Evolutionary conservation across 2,113 vertebrate genomes (phyloP), one percentile per base, ranked within the genome.

Genomic region (Alethe castanea): DNA sequence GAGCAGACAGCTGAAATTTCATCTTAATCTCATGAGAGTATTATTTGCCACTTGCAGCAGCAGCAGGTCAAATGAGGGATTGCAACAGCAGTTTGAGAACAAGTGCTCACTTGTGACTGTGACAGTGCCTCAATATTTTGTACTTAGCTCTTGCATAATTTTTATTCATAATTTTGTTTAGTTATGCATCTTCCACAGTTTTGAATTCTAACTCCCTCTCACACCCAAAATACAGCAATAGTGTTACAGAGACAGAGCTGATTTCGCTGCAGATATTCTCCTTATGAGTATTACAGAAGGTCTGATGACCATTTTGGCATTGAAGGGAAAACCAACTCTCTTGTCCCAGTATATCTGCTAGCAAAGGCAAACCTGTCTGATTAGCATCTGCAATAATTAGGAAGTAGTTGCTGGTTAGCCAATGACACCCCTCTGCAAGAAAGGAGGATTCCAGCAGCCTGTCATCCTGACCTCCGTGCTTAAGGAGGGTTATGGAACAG

Each of bases 1-100:
- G 19, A 73, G 33, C 67, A 88, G 79, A 66, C 18, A 81, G 77
- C 26, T 74, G 73, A 94, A 72, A 87, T 84, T 81, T 86, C 64
- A 60, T 77, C 47, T 92, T 88, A 73, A 86, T 74, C 56, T 83
- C 62, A 15, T 64, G 67, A 71, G 60, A 24, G 26, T 69, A 94
- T 86, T 73, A 83, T 57, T 56, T 14, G 26, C 45, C 38, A 13
- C 45, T 80, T 54, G 53, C 18, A 42, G 80, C 42, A 84, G 77
- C 71, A 80, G 16, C 23, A 16, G 67, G 31, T 79, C 29, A 38
- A 80, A 85, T 0, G 2, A 82, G 7, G 17, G 16, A 5, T 42
- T 82, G 67, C 54, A 59, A 86, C 23, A 82, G 47, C 45, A 76
- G 33, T 64, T 76, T 61, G 33, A 81, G 35, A 52, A 17, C 0